Percentiles rank a stretch among this genome's conserved stretches.
These are phyloP conservation scores for Fukomys damarensis DNA, from an alignment of 2,113 vertebrate genomes.

Conservation along the genomic window DNA sequence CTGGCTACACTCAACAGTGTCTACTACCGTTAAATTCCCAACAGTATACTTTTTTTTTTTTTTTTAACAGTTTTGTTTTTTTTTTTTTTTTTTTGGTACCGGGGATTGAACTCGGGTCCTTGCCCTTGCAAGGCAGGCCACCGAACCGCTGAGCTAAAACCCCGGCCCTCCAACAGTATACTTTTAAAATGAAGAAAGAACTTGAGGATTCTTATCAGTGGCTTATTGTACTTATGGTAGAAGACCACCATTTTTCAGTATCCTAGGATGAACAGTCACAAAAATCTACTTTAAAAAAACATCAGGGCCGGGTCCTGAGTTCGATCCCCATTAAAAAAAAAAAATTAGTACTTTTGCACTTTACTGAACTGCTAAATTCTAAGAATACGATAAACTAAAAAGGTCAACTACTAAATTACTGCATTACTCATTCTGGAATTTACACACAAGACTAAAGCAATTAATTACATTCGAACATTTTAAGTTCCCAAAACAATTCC, in stretches of 20 bases:
- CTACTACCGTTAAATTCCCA: background rate
- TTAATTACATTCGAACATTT: background rate
- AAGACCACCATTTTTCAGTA: background rate
- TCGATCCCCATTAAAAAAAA: no score
- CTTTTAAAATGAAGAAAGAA: background rate
- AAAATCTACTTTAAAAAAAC: background rate
- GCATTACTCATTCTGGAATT: slow-evolving; percentile 2
- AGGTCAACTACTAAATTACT: background rate
- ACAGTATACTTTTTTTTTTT: no score
- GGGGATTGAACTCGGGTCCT: no score
- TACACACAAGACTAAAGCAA: background rate
- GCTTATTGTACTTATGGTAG: background rate
- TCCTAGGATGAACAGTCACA: background rate
- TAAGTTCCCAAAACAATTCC: slow-evolving; percentile 29
- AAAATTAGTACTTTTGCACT: background rate
- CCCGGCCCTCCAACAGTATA: background rate
- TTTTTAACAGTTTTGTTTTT: no score
- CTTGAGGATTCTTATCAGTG: background rate
- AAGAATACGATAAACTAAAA: background rate
- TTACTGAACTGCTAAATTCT: background rate
- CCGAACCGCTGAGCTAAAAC: no score
- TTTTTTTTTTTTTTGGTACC: no score
- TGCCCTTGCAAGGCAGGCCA: no score
- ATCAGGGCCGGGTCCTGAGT: no score
- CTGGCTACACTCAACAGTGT: background rate